Conservation (phyloP, 53 echinoderm and acorn worm species). For the Mesocentrotus franciscanus region DNA sequence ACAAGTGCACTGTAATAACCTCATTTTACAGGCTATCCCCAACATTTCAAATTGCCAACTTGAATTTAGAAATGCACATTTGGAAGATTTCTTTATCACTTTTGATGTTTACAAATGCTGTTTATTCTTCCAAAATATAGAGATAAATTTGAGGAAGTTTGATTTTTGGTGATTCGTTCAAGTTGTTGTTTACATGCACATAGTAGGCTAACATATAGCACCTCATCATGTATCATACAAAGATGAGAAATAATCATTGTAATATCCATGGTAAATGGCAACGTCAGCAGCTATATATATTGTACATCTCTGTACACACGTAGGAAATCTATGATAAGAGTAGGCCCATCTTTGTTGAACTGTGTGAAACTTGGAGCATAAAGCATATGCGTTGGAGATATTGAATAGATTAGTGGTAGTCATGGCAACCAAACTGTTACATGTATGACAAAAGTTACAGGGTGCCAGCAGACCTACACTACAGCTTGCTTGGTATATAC, state of each 20-base stretch:
- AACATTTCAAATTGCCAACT: background rate
- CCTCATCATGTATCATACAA: background rate
- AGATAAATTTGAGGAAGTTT: background rate
- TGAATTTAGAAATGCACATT: background rate
- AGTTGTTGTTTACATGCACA: background rate
- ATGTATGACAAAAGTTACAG: slow-evolving; percentile 57
- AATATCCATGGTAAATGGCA: background rate
- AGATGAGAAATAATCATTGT: background rate
- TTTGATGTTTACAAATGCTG: background rate
- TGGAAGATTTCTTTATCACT: background rate
- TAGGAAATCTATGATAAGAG: background rate
- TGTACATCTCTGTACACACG: background rate
- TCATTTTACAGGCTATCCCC: background rate
- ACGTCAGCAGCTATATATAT: background rate
- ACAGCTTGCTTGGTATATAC: background rate
- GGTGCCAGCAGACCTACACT: slow-evolving; percentile 55
- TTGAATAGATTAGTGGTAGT: slow-evolving; percentile 54
- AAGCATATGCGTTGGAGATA: slow-evolving; percentile 42
- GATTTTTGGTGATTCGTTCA: background rate
- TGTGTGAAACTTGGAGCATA: slow-evolving; percentile 26
- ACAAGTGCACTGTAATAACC: background rate
- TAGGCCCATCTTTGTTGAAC: background rate
- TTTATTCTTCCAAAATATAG: background rate
- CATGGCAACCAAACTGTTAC: slow-evolving; percentile 53
- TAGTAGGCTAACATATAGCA: background rate